A percentile compares a stretch with the other conserved stretches of the same genome.
Conservation (phyloP, 2,888 invertebrate species). For the Stenodera caucasica region DNA sequence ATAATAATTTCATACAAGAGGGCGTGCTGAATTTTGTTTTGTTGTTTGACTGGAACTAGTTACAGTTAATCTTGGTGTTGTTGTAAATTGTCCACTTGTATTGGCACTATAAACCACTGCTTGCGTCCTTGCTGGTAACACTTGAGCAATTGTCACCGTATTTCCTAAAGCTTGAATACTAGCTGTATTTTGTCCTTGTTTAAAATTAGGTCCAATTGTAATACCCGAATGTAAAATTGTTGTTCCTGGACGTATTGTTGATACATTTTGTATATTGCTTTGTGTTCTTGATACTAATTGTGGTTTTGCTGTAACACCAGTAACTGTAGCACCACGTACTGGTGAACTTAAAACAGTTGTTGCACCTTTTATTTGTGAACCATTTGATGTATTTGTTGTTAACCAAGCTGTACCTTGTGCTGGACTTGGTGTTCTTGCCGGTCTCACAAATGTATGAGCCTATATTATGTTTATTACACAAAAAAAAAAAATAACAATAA, state of each 20-base stretch:
- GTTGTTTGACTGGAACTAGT: conserved; percentile 44
- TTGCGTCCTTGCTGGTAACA: conserved; percentile 53
- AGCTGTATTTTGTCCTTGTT: conserved; percentile 45
- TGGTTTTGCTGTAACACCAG: conserved; percentile 49
- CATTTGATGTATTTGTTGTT: conserved; percentile 48
- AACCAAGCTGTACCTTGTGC: conserved; percentile 53
- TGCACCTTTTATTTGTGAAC: conserved; percentile 52
- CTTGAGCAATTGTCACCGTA: conserved; percentile 52
- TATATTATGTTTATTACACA: conserved; percentile 12
- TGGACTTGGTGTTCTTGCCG: conserved; percentile 53
- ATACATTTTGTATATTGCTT: conserved; percentile 42
- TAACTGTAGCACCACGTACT: conserved; percentile 48
- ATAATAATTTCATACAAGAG: conserved; percentile 42
- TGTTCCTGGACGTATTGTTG: conserved; percentile 50
- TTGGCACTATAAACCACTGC: conserved; percentile 52
- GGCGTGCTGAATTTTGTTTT: conserved; percentile 32
- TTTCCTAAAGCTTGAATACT: conserved; percentile 50
- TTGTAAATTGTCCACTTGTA: conserved; percentile 44
- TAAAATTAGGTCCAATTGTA: conserved; percentile 52
- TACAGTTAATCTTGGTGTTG: conserved; percentile 49
- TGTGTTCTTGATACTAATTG: conserved; percentile 50
- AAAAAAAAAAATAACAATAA: neutral
- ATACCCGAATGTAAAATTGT: conserved; percentile 54
- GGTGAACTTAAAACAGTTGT: conserved; percentile 53
- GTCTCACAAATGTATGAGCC: conserved; percentile 49